phyloP scores from a whole-genome alignment of 2,113 vertebrate species.

The Callithrix jacchus region DNA sequence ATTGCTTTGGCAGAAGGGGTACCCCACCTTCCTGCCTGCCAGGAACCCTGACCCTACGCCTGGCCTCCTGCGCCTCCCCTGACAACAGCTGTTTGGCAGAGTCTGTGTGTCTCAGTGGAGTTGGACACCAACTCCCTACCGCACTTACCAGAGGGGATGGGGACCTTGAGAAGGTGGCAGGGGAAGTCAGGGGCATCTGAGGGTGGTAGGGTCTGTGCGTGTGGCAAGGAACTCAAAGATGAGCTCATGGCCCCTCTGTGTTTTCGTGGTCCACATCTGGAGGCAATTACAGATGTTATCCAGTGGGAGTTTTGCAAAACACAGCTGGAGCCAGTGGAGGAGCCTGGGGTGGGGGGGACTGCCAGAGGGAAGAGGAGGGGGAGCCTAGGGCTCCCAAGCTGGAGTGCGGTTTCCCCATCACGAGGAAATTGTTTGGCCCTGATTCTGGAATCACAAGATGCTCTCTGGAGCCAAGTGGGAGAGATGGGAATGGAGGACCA shows the following conservation, averaged over 20 bases:
- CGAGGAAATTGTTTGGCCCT: constrained; percentile 81
- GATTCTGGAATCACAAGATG: constrained; percentile 80
- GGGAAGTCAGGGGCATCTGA: background rate
- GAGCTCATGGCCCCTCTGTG: constrained; percentile 79
- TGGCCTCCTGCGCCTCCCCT: constrained; percentile 49
- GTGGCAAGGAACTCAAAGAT: constrained; percentile 67
- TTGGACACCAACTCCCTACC: background rate
- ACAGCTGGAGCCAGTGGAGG: constrained; percentile 78
- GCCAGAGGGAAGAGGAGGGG: constrained; percentile 59
- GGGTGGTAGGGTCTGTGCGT: background rate
- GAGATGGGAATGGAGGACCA: constrained; percentile 58
- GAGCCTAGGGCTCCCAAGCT: constrained; percentile 61
- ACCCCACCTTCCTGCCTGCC: constrained; percentile 69
- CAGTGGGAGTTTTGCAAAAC: constrained; percentile 79
- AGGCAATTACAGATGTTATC: constrained; percentile 81
- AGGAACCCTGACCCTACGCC: constrained; percentile 64
- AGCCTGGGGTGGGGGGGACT: constrained; percentile 33
- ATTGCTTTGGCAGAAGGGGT: constrained; percentile 76
- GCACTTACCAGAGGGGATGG: background rate
- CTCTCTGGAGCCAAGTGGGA: constrained; percentile 76
- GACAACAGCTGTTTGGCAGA: constrained; percentile 76
- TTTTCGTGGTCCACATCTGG: constrained; percentile 77
- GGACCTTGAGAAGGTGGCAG: background rate
- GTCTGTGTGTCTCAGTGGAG: background rate
- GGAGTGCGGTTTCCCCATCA: constrained; percentile 81